Evolutionary conservation across 2,888 invertebrate genomes (phyloP).

Genomic region (Agonopterix arenella): DNA sequence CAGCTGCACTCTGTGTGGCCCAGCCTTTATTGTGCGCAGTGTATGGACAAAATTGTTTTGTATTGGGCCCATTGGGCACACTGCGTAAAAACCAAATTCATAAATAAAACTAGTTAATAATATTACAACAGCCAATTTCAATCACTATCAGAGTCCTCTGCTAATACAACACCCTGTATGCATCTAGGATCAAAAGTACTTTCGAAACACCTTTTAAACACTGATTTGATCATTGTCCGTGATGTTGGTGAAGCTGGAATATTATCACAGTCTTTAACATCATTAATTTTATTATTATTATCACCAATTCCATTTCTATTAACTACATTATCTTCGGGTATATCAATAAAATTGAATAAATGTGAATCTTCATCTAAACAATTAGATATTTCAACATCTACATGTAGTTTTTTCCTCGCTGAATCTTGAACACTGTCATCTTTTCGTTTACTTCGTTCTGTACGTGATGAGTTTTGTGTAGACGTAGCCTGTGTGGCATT

Average conservation of each 20-base stretch:
- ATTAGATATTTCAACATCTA: constrained; percentile 52
- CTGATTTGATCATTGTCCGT: constrained; percentile 75
- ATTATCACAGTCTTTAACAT: constrained; percentile 55
- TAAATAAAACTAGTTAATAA: too few relatives aligned
- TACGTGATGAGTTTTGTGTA: constrained; percentile 52
- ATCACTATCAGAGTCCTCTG: constrained; percentile 84
- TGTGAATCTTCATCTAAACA: constrained; percentile 68
- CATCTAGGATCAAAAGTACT: constrained; percentile 81
- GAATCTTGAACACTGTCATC: constrained; percentile 27
- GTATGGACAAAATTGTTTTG: too few relatives aligned
- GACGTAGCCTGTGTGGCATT: constrained; percentile 50
- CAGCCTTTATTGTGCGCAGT: too few relatives aligned
- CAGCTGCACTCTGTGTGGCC: too few relatives aligned
- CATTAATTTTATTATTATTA: constrained; percentile 19
- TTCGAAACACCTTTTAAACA: constrained; percentile 86
- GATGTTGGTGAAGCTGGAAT: constrained; percentile 79
- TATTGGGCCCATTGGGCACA: too few relatives aligned
- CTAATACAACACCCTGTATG: constrained; percentile 77
- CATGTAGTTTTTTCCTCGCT: constrained; percentile 53
- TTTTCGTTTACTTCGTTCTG: constrained; percentile 42
- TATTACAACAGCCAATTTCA: constrained; percentile 10
- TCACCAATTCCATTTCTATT: constrained; percentile 16
- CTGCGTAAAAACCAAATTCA: too few relatives aligned
- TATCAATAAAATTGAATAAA: constrained; percentile 64
- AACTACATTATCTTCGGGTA: constrained; percentile 40